A percentile compares a stretch with the other conserved stretches of the same genome.
These are phyloP conservation scores for Porites evermanni DNA, from an alignment of 92 coral and sea anemone genomes.

Conservation along the genomic window DNA sequence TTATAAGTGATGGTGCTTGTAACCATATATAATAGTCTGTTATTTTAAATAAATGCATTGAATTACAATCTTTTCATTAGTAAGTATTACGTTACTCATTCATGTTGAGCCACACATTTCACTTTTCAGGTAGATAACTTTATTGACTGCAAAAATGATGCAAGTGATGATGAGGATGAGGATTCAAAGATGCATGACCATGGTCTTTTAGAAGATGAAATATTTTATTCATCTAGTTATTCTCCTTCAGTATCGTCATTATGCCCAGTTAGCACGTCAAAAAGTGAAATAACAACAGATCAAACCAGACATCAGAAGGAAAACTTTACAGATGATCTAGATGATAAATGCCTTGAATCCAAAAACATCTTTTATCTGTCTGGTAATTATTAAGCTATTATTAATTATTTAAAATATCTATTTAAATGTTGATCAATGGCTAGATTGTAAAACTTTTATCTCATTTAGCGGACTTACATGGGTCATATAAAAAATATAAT, in stretches of 20 bases:
- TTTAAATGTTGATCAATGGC: not conserved
- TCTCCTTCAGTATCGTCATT: constrained; percentile 16
- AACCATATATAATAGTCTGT: too few relatives aligned
- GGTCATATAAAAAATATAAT: too few relatives aligned
- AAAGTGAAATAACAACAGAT: not conserved
- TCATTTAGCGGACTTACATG: too few relatives aligned
- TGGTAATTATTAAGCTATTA: not conserved
- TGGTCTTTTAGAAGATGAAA: not conserved
- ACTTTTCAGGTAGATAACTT: constrained; percentile 39
- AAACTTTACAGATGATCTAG: not conserved
- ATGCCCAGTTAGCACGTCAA: not conserved
- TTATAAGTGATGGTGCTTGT: too few relatives aligned
- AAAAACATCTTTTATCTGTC: constrained; percentile 27
- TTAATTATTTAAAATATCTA: not conserved
- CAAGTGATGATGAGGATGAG: not conserved
- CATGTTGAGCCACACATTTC: not conserved
- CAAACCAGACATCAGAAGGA: too few relatives aligned
- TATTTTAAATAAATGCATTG: too few relatives aligned
- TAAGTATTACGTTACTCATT: not conserved
- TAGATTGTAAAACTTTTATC: too few relatives aligned
- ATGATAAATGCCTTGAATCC: constrained; percentile 10
- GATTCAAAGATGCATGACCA: not conserved
- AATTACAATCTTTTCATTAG: too few relatives aligned
- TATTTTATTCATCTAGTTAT: constrained; percentile 1
- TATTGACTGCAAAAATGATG: constrained; percentile 34